A percentile compares a stretch with the other conserved stretches of the same genome.
phyloP scores from a whole-genome alignment of 2,888 invertebrate species.

The Petrolisthes manimaculis region DNA sequence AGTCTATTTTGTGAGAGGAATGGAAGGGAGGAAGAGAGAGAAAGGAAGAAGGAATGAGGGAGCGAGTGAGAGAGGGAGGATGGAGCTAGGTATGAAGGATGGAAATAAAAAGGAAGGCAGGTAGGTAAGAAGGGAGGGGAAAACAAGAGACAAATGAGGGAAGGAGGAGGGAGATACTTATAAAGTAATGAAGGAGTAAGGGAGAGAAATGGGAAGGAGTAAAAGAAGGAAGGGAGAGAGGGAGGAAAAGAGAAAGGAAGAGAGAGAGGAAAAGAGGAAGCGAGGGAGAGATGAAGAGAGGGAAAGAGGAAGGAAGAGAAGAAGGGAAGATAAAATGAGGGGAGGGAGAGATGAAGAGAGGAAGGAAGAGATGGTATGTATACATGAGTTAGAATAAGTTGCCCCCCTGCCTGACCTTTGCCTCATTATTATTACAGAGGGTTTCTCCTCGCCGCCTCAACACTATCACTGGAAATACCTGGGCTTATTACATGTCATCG shows the following conservation, averaged over 20 bases:
- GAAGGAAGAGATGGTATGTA: not conserved
- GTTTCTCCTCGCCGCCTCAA: not conserved
- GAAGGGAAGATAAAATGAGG: not conserved
- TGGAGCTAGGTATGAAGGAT: not conserved
- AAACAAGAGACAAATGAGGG: not conserved
- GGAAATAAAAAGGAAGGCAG: not conserved
- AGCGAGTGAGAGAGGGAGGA: not conserved
- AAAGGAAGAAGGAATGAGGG: not conserved
- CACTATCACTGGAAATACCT: slow-evolving; percentile 37
- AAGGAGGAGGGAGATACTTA: not conserved
- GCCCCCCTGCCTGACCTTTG: not conserved
- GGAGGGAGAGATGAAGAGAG: no score
- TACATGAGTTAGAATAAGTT: not conserved
- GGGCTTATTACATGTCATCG: slow-evolving; percentile 36
- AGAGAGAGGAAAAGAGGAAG: not conserved
- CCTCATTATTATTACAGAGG: slow-evolving; percentile 3
- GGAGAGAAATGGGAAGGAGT: not conserved
- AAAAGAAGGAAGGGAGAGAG: not conserved
- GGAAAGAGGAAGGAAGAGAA: not conserved
- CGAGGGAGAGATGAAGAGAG: not conserved
- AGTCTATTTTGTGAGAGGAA: not conserved
- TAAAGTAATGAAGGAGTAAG: not conserved
- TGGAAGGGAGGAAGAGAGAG: not conserved
- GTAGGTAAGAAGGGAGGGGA: not conserved
- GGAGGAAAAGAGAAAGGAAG: not conserved